A percentile compares a stretch with the other conserved stretches of the same genome.
These are phyloP conservation scores for Penaeus chinensis DNA, from an alignment of 1,140 invertebrate species.

Conservation along the genomic window DNA sequence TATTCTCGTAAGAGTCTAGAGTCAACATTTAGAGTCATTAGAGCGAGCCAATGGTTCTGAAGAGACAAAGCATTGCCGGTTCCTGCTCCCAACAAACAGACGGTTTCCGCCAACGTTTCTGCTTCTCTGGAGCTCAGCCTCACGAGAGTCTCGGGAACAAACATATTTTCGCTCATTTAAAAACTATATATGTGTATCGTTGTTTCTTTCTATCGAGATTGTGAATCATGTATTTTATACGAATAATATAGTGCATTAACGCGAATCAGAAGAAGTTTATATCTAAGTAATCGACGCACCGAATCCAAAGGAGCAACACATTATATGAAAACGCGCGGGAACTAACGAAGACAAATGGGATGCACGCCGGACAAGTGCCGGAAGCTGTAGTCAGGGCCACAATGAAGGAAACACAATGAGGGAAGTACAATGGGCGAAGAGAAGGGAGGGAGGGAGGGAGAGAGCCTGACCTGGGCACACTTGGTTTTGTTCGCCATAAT, in stretches of 20 bases:
- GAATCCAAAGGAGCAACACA: background rate
- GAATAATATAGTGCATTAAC: too few species aligned
- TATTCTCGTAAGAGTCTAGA: background rate
- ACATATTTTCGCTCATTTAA: constrained; percentile 32
- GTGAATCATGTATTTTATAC: too few species aligned
- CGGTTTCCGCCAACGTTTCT: constrained; percentile 42
- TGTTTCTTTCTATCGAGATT: background rate
- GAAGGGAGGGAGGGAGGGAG: background rate
- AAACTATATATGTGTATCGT: background rate
- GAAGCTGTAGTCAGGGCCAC: constrained; percentile 47
- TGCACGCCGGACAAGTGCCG: constrained; percentile 38
- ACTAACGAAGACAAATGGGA: constrained; percentile 44
- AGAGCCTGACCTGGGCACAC: constrained; percentile 32
- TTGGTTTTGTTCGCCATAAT: constrained; percentile 31
- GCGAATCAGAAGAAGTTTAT: too few species aligned
- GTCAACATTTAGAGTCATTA: constrained; percentile 56
- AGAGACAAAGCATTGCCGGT: constrained; percentile 57
- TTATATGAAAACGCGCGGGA: constrained; percentile 7
- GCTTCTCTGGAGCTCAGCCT: constrained; percentile 6
- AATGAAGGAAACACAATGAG: constrained; percentile 40
- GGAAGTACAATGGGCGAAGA: constrained; percentile 26
- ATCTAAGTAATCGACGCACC: too few species aligned
- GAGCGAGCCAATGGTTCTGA: constrained; percentile 54
- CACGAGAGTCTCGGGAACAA: background rate
- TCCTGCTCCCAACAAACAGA: constrained; percentile 52